phyloP scores from a whole-genome alignment of 2,797 vertebrate species.

The Geotrypetes seraphini region DNA sequence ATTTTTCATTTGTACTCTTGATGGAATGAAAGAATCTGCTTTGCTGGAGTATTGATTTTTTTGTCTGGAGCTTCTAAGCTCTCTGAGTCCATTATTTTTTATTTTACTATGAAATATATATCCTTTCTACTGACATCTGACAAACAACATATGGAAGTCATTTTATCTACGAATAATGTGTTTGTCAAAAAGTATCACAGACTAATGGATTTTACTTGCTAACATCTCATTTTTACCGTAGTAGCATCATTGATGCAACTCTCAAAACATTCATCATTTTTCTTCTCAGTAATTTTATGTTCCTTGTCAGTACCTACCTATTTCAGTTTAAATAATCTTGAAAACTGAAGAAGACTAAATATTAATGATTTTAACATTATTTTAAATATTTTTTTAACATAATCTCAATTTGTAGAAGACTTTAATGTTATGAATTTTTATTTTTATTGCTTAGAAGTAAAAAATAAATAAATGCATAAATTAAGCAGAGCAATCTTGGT shows the following conservation, averaged over 20 bases:
- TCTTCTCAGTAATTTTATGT: slow-evolving; percentile 16
- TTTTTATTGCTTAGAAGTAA: too few species aligned
- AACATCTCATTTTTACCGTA: slow-evolving; percentile 33
- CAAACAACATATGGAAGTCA: slow-evolving; percentile 77
- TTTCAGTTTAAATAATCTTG: neutral
- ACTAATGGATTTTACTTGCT: slow-evolving; percentile 63
- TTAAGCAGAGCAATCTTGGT: too few species aligned
- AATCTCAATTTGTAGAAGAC: too few species aligned
- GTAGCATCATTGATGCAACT: slow-evolving; percentile 56
- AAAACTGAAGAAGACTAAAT: slow-evolving; percentile 1
- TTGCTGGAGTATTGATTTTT: slow-evolving; percentile 64
- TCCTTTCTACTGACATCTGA: slow-evolving; percentile 74
- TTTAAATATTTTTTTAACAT: neutral
- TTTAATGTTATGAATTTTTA: too few species aligned
- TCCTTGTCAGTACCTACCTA: slow-evolving; percentile 22
- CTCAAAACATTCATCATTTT: slow-evolving; percentile 22
- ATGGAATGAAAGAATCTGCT: slow-evolving; percentile 20
- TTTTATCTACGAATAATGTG: slow-evolving; percentile 77
- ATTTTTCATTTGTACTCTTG: slow-evolving; percentile 50
- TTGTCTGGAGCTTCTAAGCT: slow-evolving; percentile 48
- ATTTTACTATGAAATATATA: slow-evolving; percentile 80
- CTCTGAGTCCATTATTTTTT: slow-evolving; percentile 79
- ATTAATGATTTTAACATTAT: neutral
- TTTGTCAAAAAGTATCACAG: slow-evolving; percentile 69
- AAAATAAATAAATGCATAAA: too few species aligned